Evolutionary conservation across 2,113 vertebrate genomes (phyloP).

Genomic region (Ageneiosus marmoratus): DNA sequence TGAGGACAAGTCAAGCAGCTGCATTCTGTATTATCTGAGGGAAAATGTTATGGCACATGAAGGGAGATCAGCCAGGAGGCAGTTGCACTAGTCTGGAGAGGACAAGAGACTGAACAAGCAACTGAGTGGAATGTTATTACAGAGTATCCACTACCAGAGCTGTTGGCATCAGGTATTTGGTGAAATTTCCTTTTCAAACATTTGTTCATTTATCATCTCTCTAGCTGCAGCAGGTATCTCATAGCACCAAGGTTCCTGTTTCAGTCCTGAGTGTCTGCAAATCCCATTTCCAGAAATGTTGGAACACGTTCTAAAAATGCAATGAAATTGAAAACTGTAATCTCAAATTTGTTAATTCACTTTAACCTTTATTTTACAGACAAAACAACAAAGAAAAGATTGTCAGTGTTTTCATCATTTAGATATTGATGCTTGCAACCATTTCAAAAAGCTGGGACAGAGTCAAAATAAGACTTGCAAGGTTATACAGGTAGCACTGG

Average conservation of each 20-base stretch:
- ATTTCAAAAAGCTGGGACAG: too few relatives aligned
- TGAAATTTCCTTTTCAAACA: neutral
- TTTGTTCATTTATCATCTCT: neutral
- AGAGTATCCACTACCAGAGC: neutral
- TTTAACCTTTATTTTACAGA: too few relatives aligned
- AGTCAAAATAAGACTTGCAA: too few relatives aligned
- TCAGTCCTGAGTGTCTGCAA: neutral
- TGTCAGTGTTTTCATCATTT: too few relatives aligned
- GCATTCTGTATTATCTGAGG: neutral
- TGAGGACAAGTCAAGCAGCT: neutral
- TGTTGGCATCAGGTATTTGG: neutral
- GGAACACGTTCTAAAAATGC: too few relatives aligned
- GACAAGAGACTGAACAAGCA: constrained; percentile 11
- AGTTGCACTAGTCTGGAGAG: neutral
- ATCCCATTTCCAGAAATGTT: too few relatives aligned
- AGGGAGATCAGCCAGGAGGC: neutral
- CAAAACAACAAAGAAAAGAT: too few relatives aligned
- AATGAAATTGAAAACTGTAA: too few relatives aligned
- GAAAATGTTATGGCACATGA: neutral
- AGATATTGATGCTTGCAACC: too few relatives aligned
- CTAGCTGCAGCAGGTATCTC: neutral
- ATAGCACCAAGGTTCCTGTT: neutral
- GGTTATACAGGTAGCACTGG: too few relatives aligned
- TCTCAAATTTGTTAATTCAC: too few relatives aligned
- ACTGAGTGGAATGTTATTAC: neutral